Evolutionary conservation across 1,140 invertebrate species (phyloP), one percentile per base, ranked within the genome.

Genomic region (Hypothenemus hampei): DNA sequence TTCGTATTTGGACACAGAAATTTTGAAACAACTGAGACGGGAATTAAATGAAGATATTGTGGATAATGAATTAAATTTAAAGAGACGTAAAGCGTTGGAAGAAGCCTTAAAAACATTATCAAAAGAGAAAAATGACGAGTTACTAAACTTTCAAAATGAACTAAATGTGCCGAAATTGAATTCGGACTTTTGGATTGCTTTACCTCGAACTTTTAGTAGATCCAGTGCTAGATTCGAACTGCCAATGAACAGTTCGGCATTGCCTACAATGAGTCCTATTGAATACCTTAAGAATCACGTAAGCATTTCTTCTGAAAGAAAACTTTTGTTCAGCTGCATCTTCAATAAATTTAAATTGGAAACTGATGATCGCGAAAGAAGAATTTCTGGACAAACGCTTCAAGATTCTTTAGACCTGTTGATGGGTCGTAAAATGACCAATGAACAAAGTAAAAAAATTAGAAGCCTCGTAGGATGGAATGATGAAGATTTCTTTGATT

Each of bases 91-190:
- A 46, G 82, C 83, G 0, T 66, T 85, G n/a, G 74, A 83, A 67
- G 84, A 86, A 68, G 82, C 82, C 3, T 58, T 81, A 1, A 72
- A 81, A 22, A 76, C 75, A 11, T 64, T 75, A 10, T 68, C 75
- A 0, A 70, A 73, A 26, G 59, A 64, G 16, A 75, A 74, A 44
- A 99, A 59, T 93, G 95, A 77, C 92, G 92, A 66, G 95, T 91
- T 44, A 86, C 88, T 67, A 95, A 91, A 40, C 96, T 75, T 23
- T 91, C 94, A 67, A 95, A 85, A 20, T 82, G 82, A 59, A 97
- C 77, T 72, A 8, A 68, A 72, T 24, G 64, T 68, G 54, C 65
- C 62, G 7, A 64, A 68, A 6, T 70, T 73, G 5, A 74, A 74
- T 51, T 68, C 73, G 3, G 73, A 75, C n/a, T 71, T 73, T 41